phyloP scores from a whole-genome alignment of 2,113 vertebrate genomes.

The Formicarius rufipectus region DNA sequence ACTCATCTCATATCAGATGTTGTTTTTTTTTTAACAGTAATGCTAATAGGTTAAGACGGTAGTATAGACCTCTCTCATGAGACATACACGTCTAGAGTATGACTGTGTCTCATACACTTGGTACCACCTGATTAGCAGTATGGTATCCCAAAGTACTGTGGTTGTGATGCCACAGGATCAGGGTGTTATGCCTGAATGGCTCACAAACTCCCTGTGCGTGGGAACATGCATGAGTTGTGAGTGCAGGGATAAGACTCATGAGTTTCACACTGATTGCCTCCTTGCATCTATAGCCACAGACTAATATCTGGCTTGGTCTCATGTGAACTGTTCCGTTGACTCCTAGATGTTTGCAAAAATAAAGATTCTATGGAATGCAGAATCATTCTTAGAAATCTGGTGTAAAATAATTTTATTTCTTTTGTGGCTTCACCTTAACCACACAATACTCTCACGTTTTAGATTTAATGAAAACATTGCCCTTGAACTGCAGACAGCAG shows the following conservation, averaged over 20 bases:
- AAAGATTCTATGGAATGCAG: not conserved
- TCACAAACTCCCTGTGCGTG: not conserved
- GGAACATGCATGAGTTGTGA: rapidly evolving
- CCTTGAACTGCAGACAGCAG: not conserved
- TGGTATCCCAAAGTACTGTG: not conserved
- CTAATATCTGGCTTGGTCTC: not conserved
- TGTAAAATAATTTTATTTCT: not conserved
- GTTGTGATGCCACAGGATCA: not conserved
- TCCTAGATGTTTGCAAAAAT: not conserved
- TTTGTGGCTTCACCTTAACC: not conserved
- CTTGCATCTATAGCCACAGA: not conserved
- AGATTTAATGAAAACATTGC: not conserved
- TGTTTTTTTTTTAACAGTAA: not conserved
- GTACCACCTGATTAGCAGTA: not conserved
- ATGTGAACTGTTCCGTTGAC: not conserved
- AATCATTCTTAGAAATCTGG: not conserved
- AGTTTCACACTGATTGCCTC: not conserved
- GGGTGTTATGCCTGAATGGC: not conserved
- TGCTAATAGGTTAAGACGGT: not conserved
- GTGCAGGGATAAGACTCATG: not conserved
- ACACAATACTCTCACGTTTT: not conserved
- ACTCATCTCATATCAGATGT: not conserved
- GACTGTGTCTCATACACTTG: not conserved
- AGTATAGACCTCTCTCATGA: not conserved
- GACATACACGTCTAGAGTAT: not conserved